phyloP scores from a whole-genome alignment of 2,797 vertebrate genomes.

The Cuniculus paca region DNA sequence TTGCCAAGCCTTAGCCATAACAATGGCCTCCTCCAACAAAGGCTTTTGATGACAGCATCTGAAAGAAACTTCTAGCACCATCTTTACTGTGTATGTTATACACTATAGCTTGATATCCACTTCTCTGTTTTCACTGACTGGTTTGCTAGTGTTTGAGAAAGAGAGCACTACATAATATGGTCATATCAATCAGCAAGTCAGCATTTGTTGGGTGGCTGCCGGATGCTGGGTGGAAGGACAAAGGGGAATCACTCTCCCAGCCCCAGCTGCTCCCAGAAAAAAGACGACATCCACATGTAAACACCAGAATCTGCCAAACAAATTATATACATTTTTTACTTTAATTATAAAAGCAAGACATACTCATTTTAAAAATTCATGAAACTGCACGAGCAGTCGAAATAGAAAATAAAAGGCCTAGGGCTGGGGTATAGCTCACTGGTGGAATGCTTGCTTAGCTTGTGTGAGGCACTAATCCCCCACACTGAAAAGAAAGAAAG shows the following conservation, averaged over 20 bases:
- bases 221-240: background rate
- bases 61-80: background rate
- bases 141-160: background rate
- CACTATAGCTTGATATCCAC: background rate
- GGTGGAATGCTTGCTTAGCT: background rate
- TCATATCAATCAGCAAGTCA: background rate
- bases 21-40: background rate
- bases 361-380: slow-evolving; percentile 25
- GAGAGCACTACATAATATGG: background rate
- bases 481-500: background rate
- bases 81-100: background rate
- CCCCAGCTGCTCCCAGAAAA: background rate
- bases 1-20: background rate
- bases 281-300: background rate
- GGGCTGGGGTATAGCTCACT: background rate
- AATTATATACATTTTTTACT: background rate
- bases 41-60: background rate
- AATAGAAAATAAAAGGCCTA: slow-evolving; percentile 41
- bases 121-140: slow-evolving; percentile 26
- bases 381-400: slow-evolving; percentile 36
- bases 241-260: background rate
- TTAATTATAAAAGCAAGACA: slow-evolving; percentile 60
- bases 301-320: background rate
- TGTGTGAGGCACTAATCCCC: background rate
- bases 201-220: background rate